phyloP scores from a whole-genome alignment of 2,113 vertebrate genomes.

The Tragelaphus buxtoni region DNA sequence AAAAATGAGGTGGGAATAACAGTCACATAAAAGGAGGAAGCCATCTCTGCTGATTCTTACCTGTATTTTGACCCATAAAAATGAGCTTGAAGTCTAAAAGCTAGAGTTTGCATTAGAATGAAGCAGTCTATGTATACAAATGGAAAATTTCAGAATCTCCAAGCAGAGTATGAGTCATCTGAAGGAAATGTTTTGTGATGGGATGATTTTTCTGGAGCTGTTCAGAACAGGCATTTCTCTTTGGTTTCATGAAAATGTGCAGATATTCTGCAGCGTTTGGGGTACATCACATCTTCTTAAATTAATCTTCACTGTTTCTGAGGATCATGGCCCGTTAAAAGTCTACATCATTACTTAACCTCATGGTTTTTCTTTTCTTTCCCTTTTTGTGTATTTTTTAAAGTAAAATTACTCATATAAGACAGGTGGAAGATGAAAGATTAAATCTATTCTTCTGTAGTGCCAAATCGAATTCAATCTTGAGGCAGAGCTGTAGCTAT shows the following conservation, averaged over 20 bases:
- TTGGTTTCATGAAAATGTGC: background rate
- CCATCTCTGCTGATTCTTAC: background rate
- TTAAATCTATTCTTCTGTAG: constrained; percentile 34
- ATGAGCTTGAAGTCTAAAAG: background rate
- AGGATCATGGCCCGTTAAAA: background rate
- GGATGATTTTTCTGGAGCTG: background rate
- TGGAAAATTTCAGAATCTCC: constrained; percentile 8
- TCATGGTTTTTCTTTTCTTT: constrained; percentile 34
- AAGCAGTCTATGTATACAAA: background rate
- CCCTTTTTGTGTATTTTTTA: constrained; percentile 11
- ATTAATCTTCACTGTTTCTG: background rate
- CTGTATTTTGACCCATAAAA: background rate
- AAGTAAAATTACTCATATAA: constrained; percentile 55
- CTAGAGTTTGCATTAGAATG: background rate
- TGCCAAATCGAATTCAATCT: constrained; percentile 45
- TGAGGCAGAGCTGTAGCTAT: constrained; percentile 32
- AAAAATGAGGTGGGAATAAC: background rate
- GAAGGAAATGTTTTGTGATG: constrained; percentile 25
- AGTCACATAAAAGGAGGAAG: background rate
- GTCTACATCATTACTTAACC: background rate
- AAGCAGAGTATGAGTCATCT: background rate
- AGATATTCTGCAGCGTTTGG: background rate
- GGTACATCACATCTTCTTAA: background rate
- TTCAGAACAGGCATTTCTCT: constrained; percentile 1
- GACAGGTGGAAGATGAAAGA: constrained; percentile 44